Percentiles rank a stretch among this genome's conserved stretches.
phyloP scores from a whole-genome alignment of 2,888 invertebrate genomes.

The Rhorus exstirpatorius region DNA sequence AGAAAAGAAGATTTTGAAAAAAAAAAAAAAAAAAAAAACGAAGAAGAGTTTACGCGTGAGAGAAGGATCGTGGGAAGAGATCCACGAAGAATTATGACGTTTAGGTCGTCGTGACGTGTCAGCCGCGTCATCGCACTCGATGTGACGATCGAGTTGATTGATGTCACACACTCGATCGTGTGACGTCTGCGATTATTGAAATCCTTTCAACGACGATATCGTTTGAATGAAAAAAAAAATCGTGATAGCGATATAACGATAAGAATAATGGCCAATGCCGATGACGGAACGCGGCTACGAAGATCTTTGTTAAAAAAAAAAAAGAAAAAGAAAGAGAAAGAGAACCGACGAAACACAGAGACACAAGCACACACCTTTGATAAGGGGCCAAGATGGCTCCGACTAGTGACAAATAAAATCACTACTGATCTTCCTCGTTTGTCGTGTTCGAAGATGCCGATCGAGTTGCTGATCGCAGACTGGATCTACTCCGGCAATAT shows the following conservation, averaged over 20 bases:
- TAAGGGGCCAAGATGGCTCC: conserved; percentile 47
- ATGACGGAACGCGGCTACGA: too few species aligned
- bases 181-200: too few species aligned
- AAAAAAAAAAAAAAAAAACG: background rate
- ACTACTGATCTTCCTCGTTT: conserved; percentile 51
- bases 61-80: conserved; percentile 15
- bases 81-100: conserved; percentile 45
- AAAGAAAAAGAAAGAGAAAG: background rate
- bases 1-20: background rate
- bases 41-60: background rate
- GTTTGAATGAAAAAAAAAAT: background rate
- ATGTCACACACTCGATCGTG: too few species aligned
- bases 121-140: conserved; percentile 34
- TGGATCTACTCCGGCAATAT: conserved; percentile 80
- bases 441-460: conserved; percentile 76
- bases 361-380: conserved; percentile 60
- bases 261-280: too few species aligned
- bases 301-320: too few species aligned
- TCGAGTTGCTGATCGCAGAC: conserved; percentile 79
- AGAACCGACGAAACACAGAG: conserved; percentile 17
- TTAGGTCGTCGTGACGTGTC: conserved; percentile 20
- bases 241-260: background rate
- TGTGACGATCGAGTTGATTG: background rate
- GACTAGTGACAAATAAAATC: conserved; percentile 41
- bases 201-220: background rate